Evolutionary conservation across 92 coral and sea anemone genomes (phyloP), one percentile per base, ranked within the genome.

Genomic region (Zoanthus sansibaricus): DNA sequence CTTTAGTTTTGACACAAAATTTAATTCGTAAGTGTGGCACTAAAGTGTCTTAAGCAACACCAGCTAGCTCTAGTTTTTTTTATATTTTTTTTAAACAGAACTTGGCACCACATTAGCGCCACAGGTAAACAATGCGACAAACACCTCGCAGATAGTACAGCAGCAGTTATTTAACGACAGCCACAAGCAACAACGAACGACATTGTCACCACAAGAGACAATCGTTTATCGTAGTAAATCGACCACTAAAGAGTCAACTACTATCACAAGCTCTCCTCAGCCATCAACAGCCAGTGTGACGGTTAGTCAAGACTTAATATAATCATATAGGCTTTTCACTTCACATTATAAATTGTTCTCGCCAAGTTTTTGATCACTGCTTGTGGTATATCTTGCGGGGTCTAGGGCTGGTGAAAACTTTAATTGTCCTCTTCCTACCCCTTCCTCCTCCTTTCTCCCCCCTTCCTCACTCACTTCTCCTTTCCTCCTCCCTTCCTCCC

Each of bases 211-310:
- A 4, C 47, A 16, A 9, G 62, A 9, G 44, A 54, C 67, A 76
- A 54, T 62, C 8, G 13, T 45, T 6, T 20, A 54, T 10, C 44
- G 5, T 5, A 3, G 10, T 62, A n/a, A 62, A 62, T 4, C 69
- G 21, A 8, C 33, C 61, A 75, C 33, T 31, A 1, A 30, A 4
- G 15, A n/a, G 37, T 42, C 33, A n/a, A 15, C 55, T 31, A 21
- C 31, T 25, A 20, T 9, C 7, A n/a, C 32, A 42, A 45, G 14
- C 13, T 8, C 78, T 46, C 32, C 58, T 18, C 56, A 18, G 4
- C 25, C 78, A 47, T 32, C 25, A n/a, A 75, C 37, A 62, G 30
- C 30, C 17, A 75, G 78, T n/a, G 59, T 75, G 78, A 75, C 78
- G 78, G 78, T 75, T 16, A 52, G 78, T 48, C 32, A 16, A 75